phyloP scores from a whole-genome alignment of 2,888 invertebrate genomes.

The Sialis lutaria region DNA sequence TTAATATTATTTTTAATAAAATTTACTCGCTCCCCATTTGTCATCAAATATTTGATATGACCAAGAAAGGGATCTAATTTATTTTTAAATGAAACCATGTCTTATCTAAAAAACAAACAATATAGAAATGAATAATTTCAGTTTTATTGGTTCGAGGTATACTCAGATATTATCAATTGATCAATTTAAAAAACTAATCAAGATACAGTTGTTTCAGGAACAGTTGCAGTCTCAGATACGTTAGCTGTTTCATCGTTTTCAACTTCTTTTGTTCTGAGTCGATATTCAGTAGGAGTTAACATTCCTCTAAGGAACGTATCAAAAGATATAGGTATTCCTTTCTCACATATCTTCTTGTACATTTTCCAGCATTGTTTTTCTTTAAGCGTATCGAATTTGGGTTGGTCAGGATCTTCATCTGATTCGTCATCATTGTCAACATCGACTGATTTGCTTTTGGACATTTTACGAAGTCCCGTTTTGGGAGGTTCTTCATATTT shows the following conservation, averaged over 20 bases:
- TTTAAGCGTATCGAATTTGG: constrained; percentile 18
- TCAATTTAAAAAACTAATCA: no score
- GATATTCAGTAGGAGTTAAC: constrained; percentile 53
- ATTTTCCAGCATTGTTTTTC: constrained; percentile 45
- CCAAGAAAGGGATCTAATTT: no score
- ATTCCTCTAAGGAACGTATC: constrained; percentile 53
- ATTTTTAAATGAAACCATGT: no score
- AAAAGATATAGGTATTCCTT: constrained; percentile 46
- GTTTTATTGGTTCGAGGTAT: no score
- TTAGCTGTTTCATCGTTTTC: constrained; percentile 4
- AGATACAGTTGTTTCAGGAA: no score
- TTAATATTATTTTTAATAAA: no score
- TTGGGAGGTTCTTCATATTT: neutral
- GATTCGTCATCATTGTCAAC: neutral
- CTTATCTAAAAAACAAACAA: no score
- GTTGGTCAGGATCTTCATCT: constrained; percentile 7
- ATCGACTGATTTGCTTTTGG: neutral
- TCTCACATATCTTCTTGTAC: constrained; percentile 47
- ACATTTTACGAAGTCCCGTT: no score
- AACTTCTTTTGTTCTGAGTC: constrained; percentile 33
- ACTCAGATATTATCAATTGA: no score
- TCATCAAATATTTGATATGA: no score
- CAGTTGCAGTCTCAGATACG: neutral
- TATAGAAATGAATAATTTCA: no score
- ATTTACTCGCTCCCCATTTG: no score